Evolutionary conservation across 2,797 vertebrate species (phyloP).

Genomic region (Ispidina lecontei): DNA sequence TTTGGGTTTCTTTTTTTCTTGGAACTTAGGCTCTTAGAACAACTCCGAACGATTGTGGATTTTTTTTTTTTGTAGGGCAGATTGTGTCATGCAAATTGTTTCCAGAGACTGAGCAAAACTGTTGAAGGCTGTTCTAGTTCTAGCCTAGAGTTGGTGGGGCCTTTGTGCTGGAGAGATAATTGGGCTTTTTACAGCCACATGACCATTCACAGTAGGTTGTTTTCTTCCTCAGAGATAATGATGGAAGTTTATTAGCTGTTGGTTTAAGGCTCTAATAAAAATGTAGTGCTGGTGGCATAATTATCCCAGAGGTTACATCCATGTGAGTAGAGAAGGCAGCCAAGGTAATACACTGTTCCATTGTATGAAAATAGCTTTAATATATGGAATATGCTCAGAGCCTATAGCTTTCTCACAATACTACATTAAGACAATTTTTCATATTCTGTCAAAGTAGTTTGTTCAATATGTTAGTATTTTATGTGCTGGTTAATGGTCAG

Average conservation of each 20-base stretch:
- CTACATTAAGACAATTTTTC: neutral
- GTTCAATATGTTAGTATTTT: neutral
- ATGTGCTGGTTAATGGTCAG: neutral
- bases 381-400: neutral
- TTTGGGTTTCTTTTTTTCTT: neutral
- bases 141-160: neutral
- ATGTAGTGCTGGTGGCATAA: neutral
- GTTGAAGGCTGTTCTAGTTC: slow-evolving; percentile 4
- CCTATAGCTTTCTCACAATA: neutral
- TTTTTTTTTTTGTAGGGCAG: neutral
- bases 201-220: slow-evolving; percentile 24
- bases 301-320: neutral
- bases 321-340: neutral
- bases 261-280: slow-evolving; percentile 36
- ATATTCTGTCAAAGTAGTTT: slow-evolving; percentile 16
- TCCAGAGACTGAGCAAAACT: slow-evolving; percentile 57
- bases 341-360: neutral
- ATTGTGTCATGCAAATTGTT: slow-evolving; percentile 57
- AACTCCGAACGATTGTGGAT: neutral
- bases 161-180: slow-evolving; percentile 51
- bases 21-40: neutral
- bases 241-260: slow-evolving; percentile 42
- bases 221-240: slow-evolving; percentile 8
- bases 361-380: neutral
- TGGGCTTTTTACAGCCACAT: slow-evolving; percentile 15